These are phyloP conservation scores for Polyploca ridens DNA, from an alignment of 2,888 invertebrate genomes.

Conservation along the genomic window DNA sequence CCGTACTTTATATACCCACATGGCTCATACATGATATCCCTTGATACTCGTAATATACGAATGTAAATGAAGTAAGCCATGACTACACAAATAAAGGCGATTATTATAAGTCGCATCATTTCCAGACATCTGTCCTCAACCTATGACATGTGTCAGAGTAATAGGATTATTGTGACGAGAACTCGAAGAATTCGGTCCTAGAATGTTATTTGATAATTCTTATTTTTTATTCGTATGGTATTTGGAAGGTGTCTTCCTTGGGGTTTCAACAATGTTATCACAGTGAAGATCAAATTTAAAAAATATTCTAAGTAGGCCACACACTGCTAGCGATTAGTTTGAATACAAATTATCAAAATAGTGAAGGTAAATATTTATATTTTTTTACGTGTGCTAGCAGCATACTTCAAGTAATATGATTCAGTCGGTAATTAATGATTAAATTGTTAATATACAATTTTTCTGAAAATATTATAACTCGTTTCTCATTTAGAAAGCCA, in stretches of 20 bases:
- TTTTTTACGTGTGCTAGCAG: not conserved
- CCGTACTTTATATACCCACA: too few species aligned
- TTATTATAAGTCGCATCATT: conserved; percentile 45
- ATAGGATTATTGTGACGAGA: conserved; percentile 69
- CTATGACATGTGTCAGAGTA: conserved; percentile 59
- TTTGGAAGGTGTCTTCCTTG: conserved; percentile 44
- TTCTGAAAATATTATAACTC: too few species aligned
- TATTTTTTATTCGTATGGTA: conserved; percentile 42
- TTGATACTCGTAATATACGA: conserved; percentile 13
- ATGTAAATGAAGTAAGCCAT: conserved; percentile 31
- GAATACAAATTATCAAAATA: conserved; percentile 8
- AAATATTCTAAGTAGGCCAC: conserved; percentile 52
- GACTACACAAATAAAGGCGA: conserved; percentile 42
- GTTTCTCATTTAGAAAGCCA: too few species aligned
- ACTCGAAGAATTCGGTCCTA: conserved; percentile 48
- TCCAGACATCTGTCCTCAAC: conserved; percentile 37
- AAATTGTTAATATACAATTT: too few species aligned
- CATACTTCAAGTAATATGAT: not conserved
- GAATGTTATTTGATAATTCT: conserved; percentile 38
- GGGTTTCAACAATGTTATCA: conserved; percentile 40
- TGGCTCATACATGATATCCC: conserved; percentile 20
- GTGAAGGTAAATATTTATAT: not conserved
- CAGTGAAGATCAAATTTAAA: conserved; percentile 54
- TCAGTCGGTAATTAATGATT: not conserved
- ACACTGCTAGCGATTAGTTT: conserved; percentile 38